Base-by-base conservation (phyloP, 2,888 invertebrate genomes). In the Leptinotarsa rubiginosa region DNA sequence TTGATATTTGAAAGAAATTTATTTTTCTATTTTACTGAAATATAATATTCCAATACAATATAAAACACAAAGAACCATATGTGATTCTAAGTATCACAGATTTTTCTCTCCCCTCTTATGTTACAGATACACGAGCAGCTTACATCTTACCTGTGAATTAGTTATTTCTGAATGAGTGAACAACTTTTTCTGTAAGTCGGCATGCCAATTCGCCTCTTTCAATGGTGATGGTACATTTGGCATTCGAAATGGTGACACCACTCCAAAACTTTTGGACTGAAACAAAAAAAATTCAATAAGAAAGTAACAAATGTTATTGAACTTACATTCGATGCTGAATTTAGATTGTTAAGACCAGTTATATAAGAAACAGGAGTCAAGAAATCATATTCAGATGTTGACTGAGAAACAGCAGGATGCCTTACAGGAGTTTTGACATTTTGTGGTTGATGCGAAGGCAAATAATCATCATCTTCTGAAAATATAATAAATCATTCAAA, bases 321-420 rank as follows among this genome's bases (percentile, higher is more conserved):
- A 71, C 75, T 81, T 83, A 87, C 87, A 82, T 87, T 88, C 7
- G 84, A 83, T 47, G 81, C 84, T 4, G 86, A 86, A 65, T 85
- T 74, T 71, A 88, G 83, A 77, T 85, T 87, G 78, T 87, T 87
- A 31, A 88, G 81, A 47, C 88, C 83, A 72, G 89, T 83, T 47
- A 90, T 83, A 78, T 89, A 89, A 2, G 87, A 86, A 73, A 89
- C 85, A 1, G 90, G 90, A 4, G 90, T 89, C 56, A 89, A 70
- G 81, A 90, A 88, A 75, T 87, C 87, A 5, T 86, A 82, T 65
- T 85, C 84, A 1, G 84, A 81, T 75, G 83, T 84, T 47, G 75
- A 56, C 50, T 41, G 67, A 65, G 78, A 80, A n/a, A 81, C 72
- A 47, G 70, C 77, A 31, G 74, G 69, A 31, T 78, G 72, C 70